A percentile compares a stretch with the other conserved stretches of the same genome.
Conservation (phyloP, 2,797 vertebrate genomes). For the Oryzias sinensis region DNA sequence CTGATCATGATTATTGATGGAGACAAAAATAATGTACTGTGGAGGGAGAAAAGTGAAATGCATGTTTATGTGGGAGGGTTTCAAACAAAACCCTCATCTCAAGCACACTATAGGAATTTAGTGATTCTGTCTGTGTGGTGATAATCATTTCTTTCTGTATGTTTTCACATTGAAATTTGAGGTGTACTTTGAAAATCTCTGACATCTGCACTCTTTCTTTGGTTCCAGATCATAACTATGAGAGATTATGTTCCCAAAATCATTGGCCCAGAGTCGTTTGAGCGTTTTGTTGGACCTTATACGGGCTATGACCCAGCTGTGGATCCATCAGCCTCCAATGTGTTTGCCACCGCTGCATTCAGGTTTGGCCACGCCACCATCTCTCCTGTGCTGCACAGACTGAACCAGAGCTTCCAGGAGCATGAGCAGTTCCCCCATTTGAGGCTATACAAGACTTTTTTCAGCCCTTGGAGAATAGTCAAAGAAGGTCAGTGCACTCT, state of each 20-base stretch:
- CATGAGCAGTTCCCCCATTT: slow-evolving; percentile 77
- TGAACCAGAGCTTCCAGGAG: slow-evolving; percentile 83
- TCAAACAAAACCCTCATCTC: slow-evolving; percentile 6
- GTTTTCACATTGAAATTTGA: neutral
- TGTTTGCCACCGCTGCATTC: slow-evolving; percentile 95
- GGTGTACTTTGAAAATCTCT: neutral
- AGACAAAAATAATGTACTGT: slow-evolving; percentile 38
- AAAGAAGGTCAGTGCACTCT: slow-evolving; percentile 82
- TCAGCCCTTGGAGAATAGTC: slow-evolving; percentile 92
- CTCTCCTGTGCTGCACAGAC: slow-evolving; percentile 74
- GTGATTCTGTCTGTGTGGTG: neutral
- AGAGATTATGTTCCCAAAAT: slow-evolving; percentile 93
- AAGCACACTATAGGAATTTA: neutral
- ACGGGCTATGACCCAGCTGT: slow-evolving; percentile 79
- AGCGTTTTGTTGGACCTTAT: slow-evolving; percentile 82
- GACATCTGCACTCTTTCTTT: slow-evolving; percentile 1
- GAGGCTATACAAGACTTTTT: slow-evolving; percentile 83
- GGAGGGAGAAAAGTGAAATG: slow-evolving; percentile 26
- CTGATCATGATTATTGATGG: slow-evolving; percentile 39
- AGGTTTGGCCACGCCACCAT: slow-evolving; percentile 92
- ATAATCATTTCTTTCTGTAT: slow-evolving; percentile 1
- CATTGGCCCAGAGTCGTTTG: slow-evolving; percentile 82
- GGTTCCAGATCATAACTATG: slow-evolving; percentile 86
- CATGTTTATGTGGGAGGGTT: neutral
- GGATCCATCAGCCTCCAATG: slow-evolving; percentile 87